Evolutionary conservation across 2,113 vertebrate genomes (phyloP), one percentile per base, ranked within the genome.

Genomic region (Psammodynastes pulverulentus): DNA sequence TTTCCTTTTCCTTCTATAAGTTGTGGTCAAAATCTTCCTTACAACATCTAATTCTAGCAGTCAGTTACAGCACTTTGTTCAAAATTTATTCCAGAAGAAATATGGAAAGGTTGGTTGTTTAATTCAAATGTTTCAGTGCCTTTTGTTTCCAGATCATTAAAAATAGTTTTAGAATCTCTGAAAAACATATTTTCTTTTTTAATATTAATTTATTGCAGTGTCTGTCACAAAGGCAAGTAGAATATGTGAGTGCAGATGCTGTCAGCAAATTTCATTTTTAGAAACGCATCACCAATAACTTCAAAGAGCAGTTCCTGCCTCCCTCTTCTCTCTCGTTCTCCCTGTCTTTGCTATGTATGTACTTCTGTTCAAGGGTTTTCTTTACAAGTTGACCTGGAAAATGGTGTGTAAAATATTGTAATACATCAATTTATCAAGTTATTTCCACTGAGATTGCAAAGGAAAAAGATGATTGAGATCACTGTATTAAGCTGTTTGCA

Each of bases 91-190:
- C 39, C 15, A 46, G 5, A 92, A 48, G 5, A 92, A 67, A 85
- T 29, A 54, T 17, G 12, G 45, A 93, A 91, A 91, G 26, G 39
- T 39, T 86, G n/a, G 92, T 58, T 94, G 52, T 0, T 87, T 93
- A 49, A 49, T 95, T 95, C 62, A 91, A n/a, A 94, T 79, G 89
- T 21, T 91, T 86, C 53, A 62, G 91, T 52, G 12, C 89, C 89
- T 46, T 15, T 52, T 94, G 15, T 89, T 92, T 94, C 94, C 90
- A 93, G 87, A 90, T 39, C 67, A 15, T 88, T 52, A 34, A 19
- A 84, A 79, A 91, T 1, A 17, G 2, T 92, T 92, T 72, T 48
- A 89, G 72, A 52, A 54, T 6, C 5, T n/a, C 39, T 45, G 17
- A 93, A n/a, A 46, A 53, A 45, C 4, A 54, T 90, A 86, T 92